phyloP scores from a whole-genome alignment of 2,113 vertebrate genomes.

The Campylomormyrus numenius region DNA sequence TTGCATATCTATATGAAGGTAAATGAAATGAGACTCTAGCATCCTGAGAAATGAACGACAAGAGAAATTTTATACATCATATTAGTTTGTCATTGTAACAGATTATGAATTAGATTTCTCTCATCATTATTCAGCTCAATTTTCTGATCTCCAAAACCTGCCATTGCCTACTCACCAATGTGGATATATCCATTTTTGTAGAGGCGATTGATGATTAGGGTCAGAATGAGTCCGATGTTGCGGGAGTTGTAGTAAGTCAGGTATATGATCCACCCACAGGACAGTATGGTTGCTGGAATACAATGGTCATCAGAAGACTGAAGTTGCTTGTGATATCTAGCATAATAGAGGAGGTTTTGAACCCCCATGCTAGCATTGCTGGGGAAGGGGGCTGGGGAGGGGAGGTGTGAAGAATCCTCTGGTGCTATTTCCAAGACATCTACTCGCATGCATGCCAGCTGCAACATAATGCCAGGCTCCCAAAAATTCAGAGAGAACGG shows the following conservation, averaged over 20 bases:
- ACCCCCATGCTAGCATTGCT: neutral
- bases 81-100: neutral
- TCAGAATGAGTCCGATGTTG: conserved; percentile 95
- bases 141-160: neutral
- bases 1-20: neutral
- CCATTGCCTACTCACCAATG: conserved; percentile 72
- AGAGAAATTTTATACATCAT: neutral
- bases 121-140: neutral
- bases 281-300: conserved; percentile 89
- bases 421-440: neutral
- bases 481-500: neutral
- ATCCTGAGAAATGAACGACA: neutral
- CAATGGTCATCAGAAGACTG: neutral
- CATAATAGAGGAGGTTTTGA: neutral
- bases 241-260: conserved; percentile 98
- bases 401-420: neutral
- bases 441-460: neutral
- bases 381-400: neutral
- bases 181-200: conserved; percentile 97
- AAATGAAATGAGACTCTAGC: neutral
- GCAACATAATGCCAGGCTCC: neutral
- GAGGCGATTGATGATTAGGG: conserved; percentile 88
- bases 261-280: conserved; percentile 99
- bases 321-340: neutral
- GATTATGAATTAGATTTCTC: neutral